These are phyloP conservation scores for Plestiodon gilberti DNA, from an alignment of 2,113 vertebrate species.

Conservation along the genomic window DNA sequence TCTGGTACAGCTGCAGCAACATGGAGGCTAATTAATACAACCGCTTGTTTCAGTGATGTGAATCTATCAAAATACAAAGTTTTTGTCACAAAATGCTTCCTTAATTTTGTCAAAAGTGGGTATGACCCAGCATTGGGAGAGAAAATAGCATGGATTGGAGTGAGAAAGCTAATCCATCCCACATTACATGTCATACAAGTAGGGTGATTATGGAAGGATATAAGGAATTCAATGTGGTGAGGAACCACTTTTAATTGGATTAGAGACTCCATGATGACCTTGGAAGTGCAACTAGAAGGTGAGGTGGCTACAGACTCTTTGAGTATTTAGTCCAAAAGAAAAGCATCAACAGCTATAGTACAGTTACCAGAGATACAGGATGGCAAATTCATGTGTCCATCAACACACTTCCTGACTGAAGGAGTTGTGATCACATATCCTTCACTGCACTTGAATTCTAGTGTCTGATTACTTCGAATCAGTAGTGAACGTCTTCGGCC, in stretches of 20 bases:
- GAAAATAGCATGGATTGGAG: neutral
- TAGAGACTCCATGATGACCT: no score
- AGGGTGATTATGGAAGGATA: no score
- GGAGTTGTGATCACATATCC: neutral
- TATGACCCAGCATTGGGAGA: no score
- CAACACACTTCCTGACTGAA: neutral
- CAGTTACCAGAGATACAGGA: conserved; percentile 26
- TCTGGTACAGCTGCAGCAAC: no score
- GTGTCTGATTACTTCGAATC: neutral
- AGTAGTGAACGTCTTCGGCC: neutral
- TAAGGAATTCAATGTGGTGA: no score
- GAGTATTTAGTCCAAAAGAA: neutral
- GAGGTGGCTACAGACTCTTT: neutral
- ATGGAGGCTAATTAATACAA: no score
- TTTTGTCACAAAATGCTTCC: neutral
- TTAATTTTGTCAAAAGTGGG: neutral
- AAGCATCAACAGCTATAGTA: no score
- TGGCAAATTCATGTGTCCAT: conserved; percentile 28
- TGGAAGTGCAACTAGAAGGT: neutral
- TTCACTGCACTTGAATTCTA: conserved; percentile 3
- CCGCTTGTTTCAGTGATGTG: no score
- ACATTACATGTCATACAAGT: no score
- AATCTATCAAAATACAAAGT: neutral
- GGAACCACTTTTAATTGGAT: no score
- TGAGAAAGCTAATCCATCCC: neutral